Evolutionary conservation across 2,888 invertebrate species (phyloP).

Genomic region (Xestia c-nigrum): DNA sequence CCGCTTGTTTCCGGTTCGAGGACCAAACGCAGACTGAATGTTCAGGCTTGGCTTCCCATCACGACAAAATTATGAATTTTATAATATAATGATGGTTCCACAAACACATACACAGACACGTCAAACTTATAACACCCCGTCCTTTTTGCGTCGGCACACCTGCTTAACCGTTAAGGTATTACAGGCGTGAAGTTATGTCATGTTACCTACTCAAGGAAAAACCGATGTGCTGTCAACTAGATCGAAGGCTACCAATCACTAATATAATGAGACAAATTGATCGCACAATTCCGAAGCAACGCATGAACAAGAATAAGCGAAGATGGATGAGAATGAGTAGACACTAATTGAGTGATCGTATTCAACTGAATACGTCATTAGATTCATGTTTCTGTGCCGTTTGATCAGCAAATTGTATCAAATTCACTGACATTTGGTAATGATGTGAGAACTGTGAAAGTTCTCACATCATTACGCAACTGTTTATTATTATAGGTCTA

Average conservation of each 20-base stretch:
- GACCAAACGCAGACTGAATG: no score
- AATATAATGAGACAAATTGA: background rate
- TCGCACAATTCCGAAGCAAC: background rate
- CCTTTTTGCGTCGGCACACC: no score
- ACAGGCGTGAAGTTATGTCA: background rate
- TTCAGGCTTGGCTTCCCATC: no score
- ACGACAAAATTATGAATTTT: no score
- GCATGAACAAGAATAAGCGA: slow-evolving; percentile 20
- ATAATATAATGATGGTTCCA: no score
- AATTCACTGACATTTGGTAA: slow-evolving; percentile 16
- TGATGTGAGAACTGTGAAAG: background rate
- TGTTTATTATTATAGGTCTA: background rate
- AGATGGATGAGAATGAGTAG: slow-evolving; percentile 12
- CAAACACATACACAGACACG: no score
- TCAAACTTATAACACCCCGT: no score
- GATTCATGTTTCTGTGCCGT: slow-evolving; percentile 22
- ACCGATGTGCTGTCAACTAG: background rate
- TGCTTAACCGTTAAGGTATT: background rate
- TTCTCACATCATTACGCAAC: slow-evolving; percentile 9
- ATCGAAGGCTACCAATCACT: slow-evolving; percentile 1
- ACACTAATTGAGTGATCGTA: slow-evolving; percentile 28
- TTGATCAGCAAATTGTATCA: slow-evolving; percentile 43
- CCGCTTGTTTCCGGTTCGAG: no score
- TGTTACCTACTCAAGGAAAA: background rate
- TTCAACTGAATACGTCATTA: slow-evolving; percentile 28